Evolutionary conservation across 2,113 vertebrate species (phyloP).

Genomic region (Rhinopomastus cyanomelas): DNA sequence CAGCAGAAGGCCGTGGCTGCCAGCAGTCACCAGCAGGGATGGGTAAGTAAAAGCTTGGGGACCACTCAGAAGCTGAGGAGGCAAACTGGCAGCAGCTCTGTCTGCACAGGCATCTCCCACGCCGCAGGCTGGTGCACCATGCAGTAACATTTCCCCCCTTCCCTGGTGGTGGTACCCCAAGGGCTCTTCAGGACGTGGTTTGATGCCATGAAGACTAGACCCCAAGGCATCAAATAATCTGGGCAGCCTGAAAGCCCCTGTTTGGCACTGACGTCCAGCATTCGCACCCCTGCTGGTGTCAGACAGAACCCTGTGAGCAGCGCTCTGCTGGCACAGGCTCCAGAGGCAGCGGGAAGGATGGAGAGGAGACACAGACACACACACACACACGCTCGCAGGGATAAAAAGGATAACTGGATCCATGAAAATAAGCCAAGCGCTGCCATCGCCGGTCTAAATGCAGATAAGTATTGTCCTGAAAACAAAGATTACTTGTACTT

Average conservation of each 20-base stretch:
- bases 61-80: background rate
- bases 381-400: constrained; percentile 17
- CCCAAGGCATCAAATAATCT: background rate
- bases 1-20: background rate
- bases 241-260: background rate
- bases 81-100: background rate
- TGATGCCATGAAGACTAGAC: background rate
- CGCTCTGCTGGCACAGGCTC: background rate
- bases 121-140: background rate
- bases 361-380: background rate
- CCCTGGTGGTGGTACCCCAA: background rate
- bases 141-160: background rate
- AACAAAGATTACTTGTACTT: constrained; percentile 75
- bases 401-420: constrained; percentile 67
- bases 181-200: background rate
- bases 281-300: background rate
- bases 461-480: constrained; percentile 74
- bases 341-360: background rate
- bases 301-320: background rate
- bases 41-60: background rate
- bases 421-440: constrained; percentile 62
- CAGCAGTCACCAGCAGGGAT: background rate
- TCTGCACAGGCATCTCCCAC: background rate
- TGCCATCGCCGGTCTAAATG: constrained; percentile 65
- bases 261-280: background rate